phyloP scores from a whole-genome alignment of 2,888 invertebrate genomes.

The Ctenicera cuprea region DNA sequence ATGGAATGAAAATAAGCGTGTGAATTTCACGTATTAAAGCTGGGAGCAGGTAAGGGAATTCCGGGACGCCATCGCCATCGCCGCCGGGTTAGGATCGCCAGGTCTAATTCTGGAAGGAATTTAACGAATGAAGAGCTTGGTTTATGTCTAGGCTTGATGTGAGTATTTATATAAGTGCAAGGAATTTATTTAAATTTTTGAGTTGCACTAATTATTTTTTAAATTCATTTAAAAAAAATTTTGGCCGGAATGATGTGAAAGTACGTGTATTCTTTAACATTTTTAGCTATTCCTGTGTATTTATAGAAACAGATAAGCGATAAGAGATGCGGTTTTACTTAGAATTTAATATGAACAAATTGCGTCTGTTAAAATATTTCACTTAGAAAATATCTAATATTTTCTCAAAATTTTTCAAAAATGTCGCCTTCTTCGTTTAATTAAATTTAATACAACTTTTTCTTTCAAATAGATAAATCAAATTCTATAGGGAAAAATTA shows the following conservation, averaged over 20 bases:
- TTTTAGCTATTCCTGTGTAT: too few species aligned
- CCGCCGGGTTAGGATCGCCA: conserved; percentile 27
- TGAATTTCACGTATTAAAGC: conserved; percentile 18
- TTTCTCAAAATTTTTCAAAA: too few species aligned
- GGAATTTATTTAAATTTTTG: not conserved
- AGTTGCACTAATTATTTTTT: too few species aligned
- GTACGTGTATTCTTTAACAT: too few species aligned
- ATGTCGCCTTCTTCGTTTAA: too few species aligned
- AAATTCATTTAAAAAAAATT: too few species aligned
- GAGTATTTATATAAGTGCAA: conserved; percentile 9
- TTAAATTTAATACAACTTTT: too few species aligned
- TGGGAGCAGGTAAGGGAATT: conserved; percentile 35
- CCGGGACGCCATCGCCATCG: conserved; percentile 35
- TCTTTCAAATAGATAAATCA: too few species aligned
- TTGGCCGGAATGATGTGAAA: too few species aligned
- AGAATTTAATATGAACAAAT: not conserved
- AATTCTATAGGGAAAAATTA: too few species aligned
- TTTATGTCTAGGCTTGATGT: conserved; percentile 38
- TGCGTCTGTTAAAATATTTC: not conserved
- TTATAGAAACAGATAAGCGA: not conserved
- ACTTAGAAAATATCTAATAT: not conserved
- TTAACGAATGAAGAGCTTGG: conserved; percentile 36
- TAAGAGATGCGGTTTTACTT: not conserved
- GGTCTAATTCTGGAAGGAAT: conserved; percentile 22
- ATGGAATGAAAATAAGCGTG: not conserved